Base-by-base conservation (phyloP, 2,113 vertebrate species). In the Coptodon rendalli region DNA sequence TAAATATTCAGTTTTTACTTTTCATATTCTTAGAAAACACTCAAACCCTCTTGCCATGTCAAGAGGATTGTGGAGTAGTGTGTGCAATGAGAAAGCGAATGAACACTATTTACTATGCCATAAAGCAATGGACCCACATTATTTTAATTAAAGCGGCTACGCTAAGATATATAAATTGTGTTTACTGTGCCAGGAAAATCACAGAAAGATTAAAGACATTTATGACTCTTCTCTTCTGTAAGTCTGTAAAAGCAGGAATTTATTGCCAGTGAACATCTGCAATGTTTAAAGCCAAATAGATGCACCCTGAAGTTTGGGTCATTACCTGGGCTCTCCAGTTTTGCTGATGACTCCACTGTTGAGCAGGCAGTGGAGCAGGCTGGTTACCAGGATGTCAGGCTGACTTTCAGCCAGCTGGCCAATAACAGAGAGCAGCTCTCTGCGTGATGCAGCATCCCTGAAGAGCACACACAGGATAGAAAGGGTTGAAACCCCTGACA, bases 361-460 rank as follows among this genome's bases (percentile, higher is more conserved):
- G 83, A 98, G 97, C 38, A 99, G 96, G 1, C 96, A 97, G 19
- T 97, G 97, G 56, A 98, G 96, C 3, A 99, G 97, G 91, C 97
- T 97, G 83, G 96, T 97, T 1, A 97, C 97, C 1, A 98, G 97
- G 84, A 97, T 93, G 53, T 97, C 97, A 0, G 99, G 98, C 90
- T 99, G 98, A 80, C 96, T 97, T 17, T 98, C 97, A 0, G 97
- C 97, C 40, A 99, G 92, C 92, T 97, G 97, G 86, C 96, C 97
- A 14, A 99, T 97, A 14, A 97, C 97, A 9, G 97, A 94, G 63
- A 98, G 97, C 82, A 99, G 93, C 71, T 98, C 98, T 93, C 98
- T 96, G 86, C 98, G 97, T 3, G 99, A 99, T 0, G 97, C 97
- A 7, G 98, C 97, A 91, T 99, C 99, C 86, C 99, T 99, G 80